A percentile compares a stretch with the other conserved stretches of the same genome.
These are phyloP conservation scores for Lepidochitona cinerea DNA, from an alignment of 2,888 invertebrate genomes.

Conservation along the genomic window DNA sequence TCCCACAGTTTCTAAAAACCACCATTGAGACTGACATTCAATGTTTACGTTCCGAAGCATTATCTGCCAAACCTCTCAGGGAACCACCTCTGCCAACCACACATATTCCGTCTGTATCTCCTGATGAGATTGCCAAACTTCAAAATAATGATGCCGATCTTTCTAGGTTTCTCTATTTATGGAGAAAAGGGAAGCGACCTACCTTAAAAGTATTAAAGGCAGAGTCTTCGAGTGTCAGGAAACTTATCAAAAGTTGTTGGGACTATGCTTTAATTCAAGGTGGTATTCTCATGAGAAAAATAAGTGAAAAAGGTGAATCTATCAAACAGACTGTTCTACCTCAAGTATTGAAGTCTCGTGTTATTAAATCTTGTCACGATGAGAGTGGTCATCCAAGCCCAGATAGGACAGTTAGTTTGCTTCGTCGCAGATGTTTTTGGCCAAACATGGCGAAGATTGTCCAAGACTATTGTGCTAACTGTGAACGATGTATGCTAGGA, in stretches of 20 bases:
- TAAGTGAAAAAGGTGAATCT: background rate
- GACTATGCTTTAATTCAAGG: background rate
- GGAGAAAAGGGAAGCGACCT: background rate
- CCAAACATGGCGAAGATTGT: constrained; percentile 30
- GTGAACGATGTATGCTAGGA: constrained; percentile 30
- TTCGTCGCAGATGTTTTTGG: constrained; percentile 35
- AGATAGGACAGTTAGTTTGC: constrained; percentile 26
- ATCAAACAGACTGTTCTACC: constrained; percentile 4
- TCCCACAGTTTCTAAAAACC: background rate
- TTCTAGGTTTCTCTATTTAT: background rate
- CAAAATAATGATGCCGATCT: background rate
- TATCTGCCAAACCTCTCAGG: background rate
- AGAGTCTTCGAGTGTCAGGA: background rate
- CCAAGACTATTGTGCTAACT: constrained; percentile 20
- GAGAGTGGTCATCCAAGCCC: constrained; percentile 29
- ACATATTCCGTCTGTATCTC: background rate
- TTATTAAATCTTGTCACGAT: constrained; percentile 20
- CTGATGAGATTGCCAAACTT: background rate
- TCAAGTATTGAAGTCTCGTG: background rate
- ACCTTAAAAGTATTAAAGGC: background rate
- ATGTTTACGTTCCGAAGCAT: background rate
- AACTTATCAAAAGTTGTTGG: background rate
- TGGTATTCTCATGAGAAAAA: background rate
- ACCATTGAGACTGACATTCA: background rate
- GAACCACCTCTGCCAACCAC: background rate